Evolutionary conservation across 2,888 invertebrate species (phyloP).

Genomic region (Teleiodes luculella): DNA sequence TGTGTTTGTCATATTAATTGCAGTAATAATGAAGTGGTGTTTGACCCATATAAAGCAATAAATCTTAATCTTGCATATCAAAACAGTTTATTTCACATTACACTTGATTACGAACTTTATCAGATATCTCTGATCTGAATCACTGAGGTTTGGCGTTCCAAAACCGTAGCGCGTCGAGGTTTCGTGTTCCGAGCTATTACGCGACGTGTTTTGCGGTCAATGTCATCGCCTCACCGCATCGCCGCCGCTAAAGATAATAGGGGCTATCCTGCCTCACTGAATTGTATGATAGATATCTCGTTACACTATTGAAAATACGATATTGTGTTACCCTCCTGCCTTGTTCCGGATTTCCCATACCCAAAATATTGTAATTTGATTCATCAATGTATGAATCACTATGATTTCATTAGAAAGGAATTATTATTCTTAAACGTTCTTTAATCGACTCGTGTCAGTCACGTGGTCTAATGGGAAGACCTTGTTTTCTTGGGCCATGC

Average conservation of each 20-base stretch:
- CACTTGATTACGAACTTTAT: neutral
- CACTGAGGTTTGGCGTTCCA: constrained; percentile 43
- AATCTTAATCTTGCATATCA: neutral
- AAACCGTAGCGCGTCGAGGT: constrained; percentile 39
- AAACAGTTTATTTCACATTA: neutral
- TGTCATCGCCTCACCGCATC: constrained; percentile 11
- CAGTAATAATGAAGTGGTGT: too few relatives aligned
- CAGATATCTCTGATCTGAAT: constrained; percentile 19
- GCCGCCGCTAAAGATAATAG: neutral
- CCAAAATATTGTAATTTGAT: too few relatives aligned
- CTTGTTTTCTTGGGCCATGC: too few relatives aligned
- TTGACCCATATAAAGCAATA: too few relatives aligned
- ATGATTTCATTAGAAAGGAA: too few relatives aligned
- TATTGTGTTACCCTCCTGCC: neutral
- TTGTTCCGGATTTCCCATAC: neutral
- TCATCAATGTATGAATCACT: too few relatives aligned
- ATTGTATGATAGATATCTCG: neutral
- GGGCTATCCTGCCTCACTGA: neutral
- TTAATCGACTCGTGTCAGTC: too few relatives aligned
- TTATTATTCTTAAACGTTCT: too few relatives aligned
- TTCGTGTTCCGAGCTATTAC: constrained; percentile 49
- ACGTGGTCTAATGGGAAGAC: too few relatives aligned
- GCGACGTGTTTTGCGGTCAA: constrained; percentile 29
- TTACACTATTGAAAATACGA: neutral
- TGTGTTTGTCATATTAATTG: too few relatives aligned